Evolutionary conservation across 2,888 invertebrate species (phyloP).

Genomic region (Cerceris rybyensis): DNA sequence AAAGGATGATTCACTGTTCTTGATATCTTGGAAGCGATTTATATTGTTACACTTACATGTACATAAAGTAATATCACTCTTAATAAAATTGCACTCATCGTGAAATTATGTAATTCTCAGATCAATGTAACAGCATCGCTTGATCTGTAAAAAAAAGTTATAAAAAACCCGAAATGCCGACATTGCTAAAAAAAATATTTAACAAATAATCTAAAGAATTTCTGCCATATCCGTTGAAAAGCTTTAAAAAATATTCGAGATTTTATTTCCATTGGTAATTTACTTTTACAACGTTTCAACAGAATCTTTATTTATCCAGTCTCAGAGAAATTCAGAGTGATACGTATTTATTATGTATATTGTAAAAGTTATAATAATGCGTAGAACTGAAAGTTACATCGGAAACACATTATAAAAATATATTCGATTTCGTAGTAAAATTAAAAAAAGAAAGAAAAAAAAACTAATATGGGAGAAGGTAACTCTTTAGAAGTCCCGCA

Average conservation of each 20-base stretch:
- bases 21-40: slow-evolving; percentile 24
- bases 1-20: slow-evolving; percentile 54
- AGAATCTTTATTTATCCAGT: slow-evolving; percentile 1
- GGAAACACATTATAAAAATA: slow-evolving; percentile 36
- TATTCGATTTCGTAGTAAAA: slow-evolving; percentile 30
- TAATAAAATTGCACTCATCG: slow-evolving; percentile 52
- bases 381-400: slow-evolving; percentile 14
- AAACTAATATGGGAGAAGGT: slow-evolving; percentile 5
- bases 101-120: slow-evolving; percentile 37
- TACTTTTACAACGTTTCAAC: slow-evolving; percentile 8
- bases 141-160: slow-evolving; percentile 36
- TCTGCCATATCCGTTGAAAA: background rate
- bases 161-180: slow-evolving; percentile 13
- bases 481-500: slow-evolving; percentile 72
- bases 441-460: slow-evolving; percentile 30
- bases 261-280: slow-evolving; percentile 6
- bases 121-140: slow-evolving; percentile 34
- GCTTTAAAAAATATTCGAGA: slow-evolving; percentile 1
- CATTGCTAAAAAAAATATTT: slow-evolving; percentile 19
- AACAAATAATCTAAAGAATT: slow-evolving; percentile 8
- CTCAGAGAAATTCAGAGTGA: slow-evolving; percentile 33
- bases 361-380: slow-evolving; percentile 22
- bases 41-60: slow-evolving; percentile 33
- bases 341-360: slow-evolving; percentile 26
- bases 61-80: slow-evolving; percentile 59